Evolutionary conservation across 2,888 invertebrate species (phyloP).

Genomic region (Chrysolina oricalcia): DNA sequence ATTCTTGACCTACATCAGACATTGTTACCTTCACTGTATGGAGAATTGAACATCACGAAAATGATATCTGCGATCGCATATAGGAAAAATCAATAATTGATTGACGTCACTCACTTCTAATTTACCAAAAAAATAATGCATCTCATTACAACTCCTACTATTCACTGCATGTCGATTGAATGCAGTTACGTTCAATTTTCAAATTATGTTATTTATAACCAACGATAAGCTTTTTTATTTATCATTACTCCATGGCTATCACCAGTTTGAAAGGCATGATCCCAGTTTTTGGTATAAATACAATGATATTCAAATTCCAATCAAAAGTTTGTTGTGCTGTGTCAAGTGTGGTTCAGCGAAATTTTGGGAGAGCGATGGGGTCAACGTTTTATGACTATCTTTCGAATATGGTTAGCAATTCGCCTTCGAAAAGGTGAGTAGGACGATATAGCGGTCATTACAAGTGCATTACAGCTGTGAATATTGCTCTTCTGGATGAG

Average conservation of each 20-base stretch:
- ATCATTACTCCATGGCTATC: conserved; percentile 29
- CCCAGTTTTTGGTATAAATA: conserved; percentile 42
- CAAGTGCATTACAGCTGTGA: not conserved
- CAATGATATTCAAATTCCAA: conserved; percentile 33
- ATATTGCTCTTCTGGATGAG: not conserved
- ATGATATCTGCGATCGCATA: not conserved
- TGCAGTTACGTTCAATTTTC: not conserved
- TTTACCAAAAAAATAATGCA: not conserved
- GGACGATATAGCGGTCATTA: conserved; percentile 4
- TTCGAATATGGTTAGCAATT: conserved; percentile 29
- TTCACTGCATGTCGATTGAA: conserved; percentile 5
- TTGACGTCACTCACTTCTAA: not conserved
- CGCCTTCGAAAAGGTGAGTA: conserved; percentile 39
- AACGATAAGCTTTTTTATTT: conserved; percentile 18
- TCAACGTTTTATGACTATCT: conserved; percentile 42
- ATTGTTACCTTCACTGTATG: conserved; percentile 10
- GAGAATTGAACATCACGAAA: not conserved
- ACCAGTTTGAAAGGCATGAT: conserved; percentile 41
- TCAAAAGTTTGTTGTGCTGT: conserved; percentile 32
- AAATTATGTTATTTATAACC: not conserved
- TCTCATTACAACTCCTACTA: not conserved
- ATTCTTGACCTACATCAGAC: conserved; percentile 35
- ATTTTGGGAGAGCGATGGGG: conserved; percentile 28
- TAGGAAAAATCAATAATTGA: not conserved
- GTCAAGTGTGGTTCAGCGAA: not conserved